Conservation (phyloP, 2,797 vertebrate genomes). For the Brachyrhaphis roseni region DNA sequence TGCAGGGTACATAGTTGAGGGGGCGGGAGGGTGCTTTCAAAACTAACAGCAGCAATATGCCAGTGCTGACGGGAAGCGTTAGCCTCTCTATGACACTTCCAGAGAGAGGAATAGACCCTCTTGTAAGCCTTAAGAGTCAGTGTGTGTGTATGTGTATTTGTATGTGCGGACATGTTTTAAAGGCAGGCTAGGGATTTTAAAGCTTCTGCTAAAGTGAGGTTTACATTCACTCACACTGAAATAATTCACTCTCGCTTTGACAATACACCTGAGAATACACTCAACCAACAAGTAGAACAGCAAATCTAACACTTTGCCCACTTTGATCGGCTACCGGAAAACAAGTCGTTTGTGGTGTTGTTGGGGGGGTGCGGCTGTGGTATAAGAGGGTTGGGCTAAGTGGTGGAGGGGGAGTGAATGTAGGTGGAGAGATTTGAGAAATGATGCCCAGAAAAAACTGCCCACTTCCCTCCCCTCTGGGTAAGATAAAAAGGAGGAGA, state of each 20-base stretch:
- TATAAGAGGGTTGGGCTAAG: constrained; percentile 8
- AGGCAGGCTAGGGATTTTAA: constrained; percentile 58
- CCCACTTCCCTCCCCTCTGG: constrained; percentile 68
- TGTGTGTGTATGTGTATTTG: constrained; percentile 39
- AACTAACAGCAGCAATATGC: constrained; percentile 68
- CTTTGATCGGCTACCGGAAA: constrained; percentile 73
- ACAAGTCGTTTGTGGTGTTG: constrained; percentile 40
- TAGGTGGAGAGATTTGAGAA: constrained; percentile 51
- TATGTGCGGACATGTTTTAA: constrained; percentile 55
- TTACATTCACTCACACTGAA: constrained; percentile 37
- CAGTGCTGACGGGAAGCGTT: constrained; percentile 64
- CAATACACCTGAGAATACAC: constrained; percentile 69
- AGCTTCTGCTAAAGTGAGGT: constrained; percentile 49
- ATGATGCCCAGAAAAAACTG: constrained; percentile 57
- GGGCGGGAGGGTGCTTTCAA: constrained; percentile 45
- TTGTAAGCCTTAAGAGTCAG: constrained; percentile 62
- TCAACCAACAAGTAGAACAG: constrained; percentile 63
- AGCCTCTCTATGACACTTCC: constrained; percentile 74
- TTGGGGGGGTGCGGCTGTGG: background rate
- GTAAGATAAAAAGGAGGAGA: constrained; percentile 70
- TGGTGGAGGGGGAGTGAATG: constrained; percentile 21
- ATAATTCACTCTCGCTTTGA: constrained; percentile 31
- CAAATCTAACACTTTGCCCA: constrained; percentile 64
- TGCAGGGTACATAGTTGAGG: constrained; percentile 21
- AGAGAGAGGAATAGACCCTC: constrained; percentile 72